Base-by-base conservation (phyloP, 1,140 invertebrate species). In the Neodiprion lecontei region DNA sequence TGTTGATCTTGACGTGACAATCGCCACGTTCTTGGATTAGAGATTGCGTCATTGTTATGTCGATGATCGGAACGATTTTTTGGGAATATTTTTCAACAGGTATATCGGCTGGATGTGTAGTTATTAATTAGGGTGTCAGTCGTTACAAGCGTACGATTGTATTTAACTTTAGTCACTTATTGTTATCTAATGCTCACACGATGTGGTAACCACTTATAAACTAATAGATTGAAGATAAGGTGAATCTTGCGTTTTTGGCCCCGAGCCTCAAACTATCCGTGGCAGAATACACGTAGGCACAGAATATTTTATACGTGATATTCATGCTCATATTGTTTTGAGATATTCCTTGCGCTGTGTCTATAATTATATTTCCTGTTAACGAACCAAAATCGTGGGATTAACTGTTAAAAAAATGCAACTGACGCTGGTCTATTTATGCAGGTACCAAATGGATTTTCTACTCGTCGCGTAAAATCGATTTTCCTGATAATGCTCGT, bases 191-290 rank as follows among this genome's bases (percentile, higher is more conserved):
- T 61, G 53, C 53, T 17, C n/a, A 61, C 53, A 61, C 8, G 53
- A 61, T 61, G 53, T 14, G 11, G 53, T 61, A 17, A 17, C n/a
- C 11, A 61, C 53, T 17, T 12, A 14, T 61, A 61, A 9, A 61
- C 53, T 61, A 61, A 61, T 61, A 61, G 53, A 61, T 61, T 9
- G n/a, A 14, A 61, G 53, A 61, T 61, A 61, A 61, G 53, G 53
- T 61, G 53, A 8, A 4, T 61, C 11, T 61, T 61, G 53, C 53
- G 53, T 61, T 61, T 9, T 61, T 4, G 9, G 53, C 53, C 53
- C 53, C 53, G 8, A 61, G 53, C 53, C 53, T 17, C 9, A 17
- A 61, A 61, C 4, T 17, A 61, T 61, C 11, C 53, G 53, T 61
- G 53, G 53, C 53, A 9, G 53, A 61, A 61, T 61, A 14, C 53